Conservation (phyloP, 2,113 vertebrate species). For the Sinocyclocheilus grahami region DNA sequence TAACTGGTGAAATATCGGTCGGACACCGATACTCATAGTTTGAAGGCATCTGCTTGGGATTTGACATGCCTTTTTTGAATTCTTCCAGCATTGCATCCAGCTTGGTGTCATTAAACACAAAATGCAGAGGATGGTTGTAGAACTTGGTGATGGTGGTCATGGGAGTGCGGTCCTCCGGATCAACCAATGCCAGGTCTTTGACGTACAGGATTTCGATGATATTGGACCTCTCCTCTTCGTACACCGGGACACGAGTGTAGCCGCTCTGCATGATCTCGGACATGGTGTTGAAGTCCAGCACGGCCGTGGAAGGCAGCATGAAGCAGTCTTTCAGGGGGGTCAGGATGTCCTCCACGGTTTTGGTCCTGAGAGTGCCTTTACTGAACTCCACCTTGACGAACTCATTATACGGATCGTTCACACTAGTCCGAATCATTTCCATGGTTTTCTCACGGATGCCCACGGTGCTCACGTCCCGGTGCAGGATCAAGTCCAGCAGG, state of each 20-base stretch:
- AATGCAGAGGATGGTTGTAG: slow-evolving; percentile 91
- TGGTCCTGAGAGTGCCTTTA: slow-evolving; percentile 81
- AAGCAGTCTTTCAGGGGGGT: slow-evolving; percentile 89
- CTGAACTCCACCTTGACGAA: slow-evolving; percentile 89
- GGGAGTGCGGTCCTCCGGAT: slow-evolving; percentile 87
- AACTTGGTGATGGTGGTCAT: slow-evolving; percentile 92
- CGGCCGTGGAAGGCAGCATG: slow-evolving; percentile 82
- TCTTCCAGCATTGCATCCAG: slow-evolving; percentile 91
- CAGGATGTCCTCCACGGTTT: slow-evolving; percentile 90
- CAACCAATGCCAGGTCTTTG: slow-evolving; percentile 87
- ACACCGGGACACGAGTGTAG: slow-evolving; percentile 88
- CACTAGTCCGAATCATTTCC: slow-evolving; percentile 84
- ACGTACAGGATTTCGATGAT: slow-evolving; percentile 89
- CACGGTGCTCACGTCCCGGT: slow-evolving; percentile 78
- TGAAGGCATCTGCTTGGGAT: neutral
- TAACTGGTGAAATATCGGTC: neutral
- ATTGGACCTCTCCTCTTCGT: slow-evolving; percentile 90
- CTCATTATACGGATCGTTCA: slow-evolving; percentile 86
- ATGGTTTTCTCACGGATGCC: slow-evolving; percentile 80
- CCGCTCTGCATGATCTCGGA: slow-evolving; percentile 93
- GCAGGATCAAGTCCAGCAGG: slow-evolving; percentile 79
- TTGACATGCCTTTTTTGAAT: slow-evolving; percentile 85
- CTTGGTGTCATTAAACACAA: slow-evolving; percentile 92
- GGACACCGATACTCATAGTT: neutral
- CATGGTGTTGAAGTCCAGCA: slow-evolving; percentile 89